These are phyloP conservation scores for Drosophila antonietae DNA, from an alignment of 2,888 invertebrate genomes.

Conservation along the genomic window DNA sequence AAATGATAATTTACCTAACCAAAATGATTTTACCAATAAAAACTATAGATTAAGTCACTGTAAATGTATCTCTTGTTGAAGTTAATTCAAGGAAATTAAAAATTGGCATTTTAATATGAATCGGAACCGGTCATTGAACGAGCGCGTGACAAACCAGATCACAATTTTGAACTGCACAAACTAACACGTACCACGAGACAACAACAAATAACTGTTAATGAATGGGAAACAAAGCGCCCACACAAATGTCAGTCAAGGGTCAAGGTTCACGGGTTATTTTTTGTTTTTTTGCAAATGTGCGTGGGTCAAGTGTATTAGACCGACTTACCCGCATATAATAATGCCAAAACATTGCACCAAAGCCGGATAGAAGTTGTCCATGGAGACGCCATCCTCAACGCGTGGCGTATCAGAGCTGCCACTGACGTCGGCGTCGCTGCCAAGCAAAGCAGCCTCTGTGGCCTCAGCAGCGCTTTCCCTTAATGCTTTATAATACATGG, in stretches of 20 bases:
- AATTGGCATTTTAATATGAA: background rate
- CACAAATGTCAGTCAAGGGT: constrained; percentile 9
- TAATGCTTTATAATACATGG: constrained; percentile 72
- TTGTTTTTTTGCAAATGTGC: background rate
- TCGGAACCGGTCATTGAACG: constrained; percentile 49
- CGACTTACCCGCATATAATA: constrained; percentile 93
- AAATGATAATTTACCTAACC: background rate
- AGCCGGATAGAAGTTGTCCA: constrained; percentile 95
- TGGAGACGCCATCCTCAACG: constrained; percentile 82
- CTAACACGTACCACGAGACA: background rate
- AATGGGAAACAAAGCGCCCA: constrained; percentile 10
- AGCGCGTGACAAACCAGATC: constrained; percentile 45
- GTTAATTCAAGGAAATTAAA: constrained; percentile 28
- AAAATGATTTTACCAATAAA: background rate
- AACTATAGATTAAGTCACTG: background rate
- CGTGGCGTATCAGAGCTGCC: constrained; percentile 33
- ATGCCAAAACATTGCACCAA: constrained; percentile 96
- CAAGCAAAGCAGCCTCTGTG: constrained; percentile 32
- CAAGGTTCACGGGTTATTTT: constrained; percentile 9
- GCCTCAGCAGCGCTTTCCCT: constrained; percentile 41
- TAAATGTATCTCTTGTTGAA: background rate
- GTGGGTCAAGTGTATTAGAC: constrained; percentile 1
- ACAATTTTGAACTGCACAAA: constrained; percentile 16
- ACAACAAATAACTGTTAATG: constrained; percentile 20
- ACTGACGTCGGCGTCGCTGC: constrained; percentile 19